These are phyloP conservation scores for Thalpophila matura DNA, from an alignment of 2,888 invertebrate genomes.

Conservation along the genomic window DNA sequence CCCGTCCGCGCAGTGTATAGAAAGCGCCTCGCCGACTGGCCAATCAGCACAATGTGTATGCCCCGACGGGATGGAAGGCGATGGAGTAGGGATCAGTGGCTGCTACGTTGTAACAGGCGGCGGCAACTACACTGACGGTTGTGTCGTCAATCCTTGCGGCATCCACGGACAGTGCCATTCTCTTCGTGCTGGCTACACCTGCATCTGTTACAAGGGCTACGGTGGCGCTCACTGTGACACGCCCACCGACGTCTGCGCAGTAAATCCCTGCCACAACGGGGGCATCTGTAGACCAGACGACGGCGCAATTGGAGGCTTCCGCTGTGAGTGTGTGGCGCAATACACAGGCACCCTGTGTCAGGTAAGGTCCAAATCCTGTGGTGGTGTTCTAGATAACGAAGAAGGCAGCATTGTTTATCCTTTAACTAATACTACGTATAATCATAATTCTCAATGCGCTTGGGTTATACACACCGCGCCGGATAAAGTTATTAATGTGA, in stretches of 20 bases:
- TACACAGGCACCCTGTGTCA: constrained; percentile 93
- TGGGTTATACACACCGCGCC: constrained; percentile 94
- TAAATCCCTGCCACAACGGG: constrained; percentile 95
- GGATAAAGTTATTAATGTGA: constrained; percentile 94
- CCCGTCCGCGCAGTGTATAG: constrained; percentile 94
- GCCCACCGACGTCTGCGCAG: constrained; percentile 91
- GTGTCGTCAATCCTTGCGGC: constrained; percentile 89
- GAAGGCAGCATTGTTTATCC: constrained; percentile 93
- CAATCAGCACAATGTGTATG: constrained; percentile 94
- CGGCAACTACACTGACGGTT: constrained; percentile 80
- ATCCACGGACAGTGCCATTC: constrained; percentile 91
- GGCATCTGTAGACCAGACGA: constrained; percentile 92
- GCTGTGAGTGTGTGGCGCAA: constrained; percentile 93
- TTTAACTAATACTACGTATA: constrained; percentile 87
- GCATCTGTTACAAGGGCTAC: constrained; percentile 91
- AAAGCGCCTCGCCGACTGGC: constrained; percentile 91
- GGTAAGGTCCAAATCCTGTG: constrained; percentile 83
- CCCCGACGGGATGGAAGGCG: constrained; percentile 94
- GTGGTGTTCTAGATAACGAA: constrained; percentile 82
- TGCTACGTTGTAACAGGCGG: constrained; percentile 87
- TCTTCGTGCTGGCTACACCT: constrained; percentile 85
- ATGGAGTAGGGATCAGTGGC: constrained; percentile 95
- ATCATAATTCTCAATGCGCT: constrained; percentile 93
- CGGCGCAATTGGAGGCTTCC: constrained; percentile 73
- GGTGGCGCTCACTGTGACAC: constrained; percentile 92